Evolutionary conservation across 2,797 vertebrate species (phyloP).

Genomic region (Alca torda): DNA sequence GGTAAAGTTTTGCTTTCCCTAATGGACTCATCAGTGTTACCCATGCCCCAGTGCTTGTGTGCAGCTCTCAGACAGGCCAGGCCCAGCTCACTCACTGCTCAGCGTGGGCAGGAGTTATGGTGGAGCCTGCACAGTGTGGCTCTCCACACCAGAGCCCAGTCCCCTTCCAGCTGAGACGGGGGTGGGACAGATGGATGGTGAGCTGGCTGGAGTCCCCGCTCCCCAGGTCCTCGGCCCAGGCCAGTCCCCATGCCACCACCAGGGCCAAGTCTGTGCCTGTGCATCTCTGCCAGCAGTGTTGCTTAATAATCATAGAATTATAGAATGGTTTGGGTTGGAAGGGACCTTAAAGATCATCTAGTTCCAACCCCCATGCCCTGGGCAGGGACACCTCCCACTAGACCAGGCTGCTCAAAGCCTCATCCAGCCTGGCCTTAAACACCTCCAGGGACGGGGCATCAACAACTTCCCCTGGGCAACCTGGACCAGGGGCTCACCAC

Average conservation of each 20-base stretch:
- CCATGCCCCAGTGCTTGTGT: fast-evolving
- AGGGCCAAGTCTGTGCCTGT: background rate
- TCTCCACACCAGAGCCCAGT: background rate
- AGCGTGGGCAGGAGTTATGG: background rate
- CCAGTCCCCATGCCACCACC: background rate
- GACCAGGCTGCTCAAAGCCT: too few relatives aligned
- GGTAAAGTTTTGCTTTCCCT: background rate
- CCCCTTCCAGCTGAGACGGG: background rate
- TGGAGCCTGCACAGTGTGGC: background rate
- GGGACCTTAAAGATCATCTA: too few relatives aligned
- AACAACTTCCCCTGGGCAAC: too few relatives aligned
- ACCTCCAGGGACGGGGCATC: too few relatives aligned
- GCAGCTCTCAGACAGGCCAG: background rate
- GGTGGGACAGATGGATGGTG: background rate
- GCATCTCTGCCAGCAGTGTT: fast-evolving
- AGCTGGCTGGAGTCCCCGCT: background rate
- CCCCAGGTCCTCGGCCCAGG: background rate
- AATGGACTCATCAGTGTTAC: background rate
- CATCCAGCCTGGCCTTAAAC: too few relatives aligned
- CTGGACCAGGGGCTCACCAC: too few relatives aligned
- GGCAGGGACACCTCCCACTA: too few relatives aligned
- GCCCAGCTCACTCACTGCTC: background rate
- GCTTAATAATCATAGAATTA: background rate
- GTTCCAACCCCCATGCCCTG: too few relatives aligned
- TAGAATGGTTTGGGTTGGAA: too few relatives aligned